Base-by-base conservation (phyloP, 2,797 vertebrate genomes). In the Poeciliopsis infans region DNA sequence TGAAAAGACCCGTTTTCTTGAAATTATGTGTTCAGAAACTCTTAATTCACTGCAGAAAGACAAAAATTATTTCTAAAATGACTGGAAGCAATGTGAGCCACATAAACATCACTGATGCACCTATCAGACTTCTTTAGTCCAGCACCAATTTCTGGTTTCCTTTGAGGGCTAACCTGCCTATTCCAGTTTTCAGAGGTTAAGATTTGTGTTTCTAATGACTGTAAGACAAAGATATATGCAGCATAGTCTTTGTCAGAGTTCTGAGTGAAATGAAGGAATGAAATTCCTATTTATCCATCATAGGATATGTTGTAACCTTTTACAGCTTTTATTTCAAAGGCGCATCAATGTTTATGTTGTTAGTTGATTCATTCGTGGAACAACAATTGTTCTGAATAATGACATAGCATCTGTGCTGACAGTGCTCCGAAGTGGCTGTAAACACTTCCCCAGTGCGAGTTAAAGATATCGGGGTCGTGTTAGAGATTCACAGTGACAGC, bases 391-490 rank as follows among this genome's bases (percentile, higher is more conserved):
- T 61, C 15, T 7, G 31, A 33, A 5, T 15, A 23, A n/a, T 12
- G 8, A 41, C 7, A 57, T 20, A 55, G 4, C n/a, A 16, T 79
- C 5, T 3, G 43, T 55, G 18, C 46, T 51, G 28, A 33, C 11
- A 59, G 49, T 36, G 31, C 71, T 23, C 8, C 20, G 7, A 76
- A 28, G 43, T 20, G 25, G 55, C 36, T 53, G 33, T 75, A 76
- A 79, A 46, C 31, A 59, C 55, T 80, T 75, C 23, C 64, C 68
- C 70, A 74, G 31, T 46, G 43, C 31, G 72, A 78, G 79, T 81
- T 59, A 72, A 49, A 51, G 79, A 82, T 76, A 76, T 79, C 49
- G n/a, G 82, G 76, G 81, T 81, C 69, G 41, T 85, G 78, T 86
- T 75, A 79, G 64, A 79, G 75, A 75, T 78, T 47, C 51, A 74